Percentiles rank a stretch among this genome's conserved stretches.
Conservation (phyloP, 2,888 invertebrate genomes). For the Agrenia bidenticulata region DNA sequence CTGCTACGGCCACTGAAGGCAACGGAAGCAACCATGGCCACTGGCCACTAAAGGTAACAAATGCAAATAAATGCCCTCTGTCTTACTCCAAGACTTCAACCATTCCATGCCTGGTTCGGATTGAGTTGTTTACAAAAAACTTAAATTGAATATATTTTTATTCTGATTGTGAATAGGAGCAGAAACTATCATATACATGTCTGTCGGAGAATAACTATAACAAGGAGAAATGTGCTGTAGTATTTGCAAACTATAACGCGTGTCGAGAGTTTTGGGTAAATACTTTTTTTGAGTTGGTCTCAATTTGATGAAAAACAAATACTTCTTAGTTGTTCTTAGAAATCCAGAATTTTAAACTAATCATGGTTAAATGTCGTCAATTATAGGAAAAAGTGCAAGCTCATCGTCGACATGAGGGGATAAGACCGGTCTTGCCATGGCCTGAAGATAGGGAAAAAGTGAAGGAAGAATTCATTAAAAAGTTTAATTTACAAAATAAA, state of each 20-base stretch:
- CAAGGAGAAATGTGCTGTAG: conserved; percentile 65
- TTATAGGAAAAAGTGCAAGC: conserved; percentile 61
- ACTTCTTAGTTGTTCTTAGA: neutral
- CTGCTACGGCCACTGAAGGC: too few species aligned
- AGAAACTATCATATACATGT: conserved; percentile 70
- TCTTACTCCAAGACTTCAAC: too few species aligned
- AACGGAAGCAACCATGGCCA: too few species aligned
- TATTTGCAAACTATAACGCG: conserved; percentile 74
- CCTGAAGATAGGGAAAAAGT: conserved; percentile 69
- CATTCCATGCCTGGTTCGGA: too few species aligned
- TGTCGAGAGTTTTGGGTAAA: conserved; percentile 82
- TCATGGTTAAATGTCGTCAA: conserved; percentile 1
- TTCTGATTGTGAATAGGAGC: conserved; percentile 63
- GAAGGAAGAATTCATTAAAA: conserved; percentile 63
- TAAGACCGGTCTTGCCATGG: conserved; percentile 68
- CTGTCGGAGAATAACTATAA: conserved; percentile 69
- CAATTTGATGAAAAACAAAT: neutral
- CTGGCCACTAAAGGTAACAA: too few species aligned
- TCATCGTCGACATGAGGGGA: conserved; percentile 66
- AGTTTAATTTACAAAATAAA: conserved; percentile 20
- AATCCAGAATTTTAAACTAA: neutral
- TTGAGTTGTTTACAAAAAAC: too few species aligned
- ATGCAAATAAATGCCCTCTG: too few species aligned
- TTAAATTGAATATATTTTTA: too few species aligned
- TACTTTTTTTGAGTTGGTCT: neutral